phyloP scores from a whole-genome alignment of 2,113 vertebrate species.

The Sorex fumeus region DNA sequence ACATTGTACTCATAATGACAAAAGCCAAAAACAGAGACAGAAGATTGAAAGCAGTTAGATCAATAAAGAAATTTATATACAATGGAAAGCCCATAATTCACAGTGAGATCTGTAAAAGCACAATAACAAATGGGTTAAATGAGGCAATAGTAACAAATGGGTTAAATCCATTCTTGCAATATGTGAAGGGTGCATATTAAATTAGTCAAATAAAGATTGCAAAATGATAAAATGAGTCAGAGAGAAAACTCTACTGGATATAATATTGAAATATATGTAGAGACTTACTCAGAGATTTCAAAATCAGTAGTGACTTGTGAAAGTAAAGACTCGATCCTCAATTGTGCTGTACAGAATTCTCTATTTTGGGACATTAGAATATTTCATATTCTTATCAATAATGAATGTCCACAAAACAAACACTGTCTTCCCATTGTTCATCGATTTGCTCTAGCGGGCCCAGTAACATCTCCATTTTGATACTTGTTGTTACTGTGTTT shows the following conservation, averaged over 20 bases:
- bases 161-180: not conserved
- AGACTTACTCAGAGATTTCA: conserved; percentile 1
- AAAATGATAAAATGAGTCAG: not conserved
- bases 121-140: not conserved
- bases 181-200: not conserved
- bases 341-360: not conserved
- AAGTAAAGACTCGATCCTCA: not conserved
- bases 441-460: no score
- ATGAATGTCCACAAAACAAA: no score
- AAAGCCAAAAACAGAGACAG: no score
- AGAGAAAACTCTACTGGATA: not conserved
- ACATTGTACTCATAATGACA: no score
- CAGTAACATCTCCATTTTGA: no score
- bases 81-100: no score
- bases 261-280: not conserved
- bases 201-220: not conserved
- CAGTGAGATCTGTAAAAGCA: not conserved
- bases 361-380: not conserved
- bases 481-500: no score
- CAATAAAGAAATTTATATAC: no score
- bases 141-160: not conserved
- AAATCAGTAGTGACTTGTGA: not conserved
- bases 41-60: no score
- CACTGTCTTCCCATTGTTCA: no score
- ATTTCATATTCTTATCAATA: not conserved